Evolutionary conservation across 2,113 vertebrate species (phyloP), one percentile per base, ranked within the genome.

Genomic region (Paraplagusia blochii): DNA sequence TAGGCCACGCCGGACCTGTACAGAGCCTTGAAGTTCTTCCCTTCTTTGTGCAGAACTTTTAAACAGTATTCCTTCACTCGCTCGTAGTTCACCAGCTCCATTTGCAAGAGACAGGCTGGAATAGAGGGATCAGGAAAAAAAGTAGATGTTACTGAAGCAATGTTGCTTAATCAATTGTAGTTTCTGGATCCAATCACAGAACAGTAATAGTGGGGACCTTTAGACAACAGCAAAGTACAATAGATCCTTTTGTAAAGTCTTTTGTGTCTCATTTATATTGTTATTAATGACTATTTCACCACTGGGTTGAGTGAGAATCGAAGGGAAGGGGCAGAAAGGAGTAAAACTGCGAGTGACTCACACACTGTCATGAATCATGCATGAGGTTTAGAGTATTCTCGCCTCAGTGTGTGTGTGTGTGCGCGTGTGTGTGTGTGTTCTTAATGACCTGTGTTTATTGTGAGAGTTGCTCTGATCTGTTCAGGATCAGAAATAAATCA

Each of bases 41-140:
- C 94, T 68, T 98, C 96, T 68, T 97, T 98, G 86, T 94, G 92
- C 15, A 99, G 91, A 52, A 99, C 97, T 87, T 98, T 98, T 80
- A 99, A 93, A 62, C 97, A 99, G 73, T 98, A 98, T 51, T 99
- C 97, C 82, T 98, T 98, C 74, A 99, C 97, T 5, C 96, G 89
- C 55, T 99, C 97, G 0, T 99, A 99, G 87, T 99, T 98, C 65
- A 99, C 97, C 85, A 99, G 89, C 89, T 99, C 97, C 10, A 97
- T 97, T 88, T 99, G 97, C 76, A 99, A 89, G 55, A 99, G 92
- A 81, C 97, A 99, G 19, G 95, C 97, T 99, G 3, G 10, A 56
- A 18, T 1, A 9, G 18, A 13, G 8, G 18, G 11, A 36, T 43
- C 1, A 8, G 11, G 7, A 54, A 11, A 9, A 14, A 17, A 0